Evolutionary conservation across 2,797 vertebrate genomes (phyloP).

Genomic region (Acestrorhynchus altus): DNA sequence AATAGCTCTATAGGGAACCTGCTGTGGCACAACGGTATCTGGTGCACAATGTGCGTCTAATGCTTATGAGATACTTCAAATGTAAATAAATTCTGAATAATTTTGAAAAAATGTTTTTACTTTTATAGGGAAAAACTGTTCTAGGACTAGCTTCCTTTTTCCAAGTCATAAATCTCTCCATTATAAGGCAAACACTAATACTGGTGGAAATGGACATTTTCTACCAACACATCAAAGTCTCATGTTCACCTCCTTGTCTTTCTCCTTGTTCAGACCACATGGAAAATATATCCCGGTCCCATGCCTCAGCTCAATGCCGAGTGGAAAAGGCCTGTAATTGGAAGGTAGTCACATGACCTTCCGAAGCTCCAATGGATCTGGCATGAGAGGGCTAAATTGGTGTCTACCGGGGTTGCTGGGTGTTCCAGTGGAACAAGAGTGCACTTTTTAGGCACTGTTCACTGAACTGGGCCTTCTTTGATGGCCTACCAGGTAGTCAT

Average conservation of each 20-base stretch:
- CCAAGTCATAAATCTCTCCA: neutral
- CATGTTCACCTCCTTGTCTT: slow-evolving; percentile 8
- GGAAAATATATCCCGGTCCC: slow-evolving; percentile 48
- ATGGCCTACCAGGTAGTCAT: slow-evolving; percentile 36
- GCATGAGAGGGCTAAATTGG: slow-evolving; percentile 55
- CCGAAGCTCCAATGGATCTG: slow-evolving; percentile 38
- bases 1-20: neutral
- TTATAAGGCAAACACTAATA: neutral
- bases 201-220: slow-evolving; percentile 3
- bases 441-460: slow-evolving; percentile 34
- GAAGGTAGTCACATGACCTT: slow-evolving; percentile 46
- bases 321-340: slow-evolving; percentile 53
- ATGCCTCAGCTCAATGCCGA: slow-evolving; percentile 50
- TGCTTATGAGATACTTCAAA: neutral
- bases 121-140: neutral
- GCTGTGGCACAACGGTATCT: neutral
- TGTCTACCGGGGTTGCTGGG: slow-evolving; percentile 50
- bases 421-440: slow-evolving; percentile 43
- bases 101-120: neutral
- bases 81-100: neutral
- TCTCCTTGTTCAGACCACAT: slow-evolving; percentile 31
- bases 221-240: neutral
- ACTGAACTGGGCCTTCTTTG: slow-evolving; percentile 19
- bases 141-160: neutral
- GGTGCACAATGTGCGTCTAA: neutral